These are phyloP conservation scores for Meles meles DNA, from an alignment of 2,113 vertebrate species.

Conservation along the genomic window DNA sequence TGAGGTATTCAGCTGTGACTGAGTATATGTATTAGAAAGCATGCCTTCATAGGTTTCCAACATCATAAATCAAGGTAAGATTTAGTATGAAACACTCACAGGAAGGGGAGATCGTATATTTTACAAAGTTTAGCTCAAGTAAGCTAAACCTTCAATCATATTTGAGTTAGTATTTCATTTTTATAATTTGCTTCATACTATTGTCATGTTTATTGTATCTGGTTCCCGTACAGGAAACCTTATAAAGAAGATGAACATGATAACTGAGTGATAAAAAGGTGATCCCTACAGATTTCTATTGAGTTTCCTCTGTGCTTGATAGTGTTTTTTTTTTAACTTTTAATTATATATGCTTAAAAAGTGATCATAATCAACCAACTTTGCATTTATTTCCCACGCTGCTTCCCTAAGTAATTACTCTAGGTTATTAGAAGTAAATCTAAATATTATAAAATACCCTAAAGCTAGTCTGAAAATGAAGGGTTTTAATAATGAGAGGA, in stretches of 20 bases:
- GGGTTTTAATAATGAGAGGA: constrained; percentile 57
- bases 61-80: constrained; percentile 75
- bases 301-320: constrained; percentile 40
- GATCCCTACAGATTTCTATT: constrained; percentile 19
- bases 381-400: constrained; percentile 71
- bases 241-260: neutral
- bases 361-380: constrained; percentile 72
- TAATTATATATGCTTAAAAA: constrained; percentile 74
- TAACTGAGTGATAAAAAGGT: neutral
- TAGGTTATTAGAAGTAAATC: constrained; percentile 61
- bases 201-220: constrained; percentile 49
- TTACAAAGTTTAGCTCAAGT: constrained; percentile 42
- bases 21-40: constrained; percentile 35
- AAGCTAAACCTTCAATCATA: constrained; percentile 46
- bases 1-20: constrained; percentile 71
- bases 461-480: constrained; percentile 63
- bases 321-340: constrained; percentile 71
- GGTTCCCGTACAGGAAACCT: neutral
- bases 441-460: constrained; percentile 63
- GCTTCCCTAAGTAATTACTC: constrained; percentile 72
- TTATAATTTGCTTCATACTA: constrained; percentile 18
- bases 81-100: constrained; percentile 45
- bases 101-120: constrained; percentile 29
- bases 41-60: constrained; percentile 66
- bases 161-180: constrained; percentile 56